Evolutionary conservation across 1,140 invertebrate species (phyloP).

Genomic region (Gerris buenoi): DNA sequence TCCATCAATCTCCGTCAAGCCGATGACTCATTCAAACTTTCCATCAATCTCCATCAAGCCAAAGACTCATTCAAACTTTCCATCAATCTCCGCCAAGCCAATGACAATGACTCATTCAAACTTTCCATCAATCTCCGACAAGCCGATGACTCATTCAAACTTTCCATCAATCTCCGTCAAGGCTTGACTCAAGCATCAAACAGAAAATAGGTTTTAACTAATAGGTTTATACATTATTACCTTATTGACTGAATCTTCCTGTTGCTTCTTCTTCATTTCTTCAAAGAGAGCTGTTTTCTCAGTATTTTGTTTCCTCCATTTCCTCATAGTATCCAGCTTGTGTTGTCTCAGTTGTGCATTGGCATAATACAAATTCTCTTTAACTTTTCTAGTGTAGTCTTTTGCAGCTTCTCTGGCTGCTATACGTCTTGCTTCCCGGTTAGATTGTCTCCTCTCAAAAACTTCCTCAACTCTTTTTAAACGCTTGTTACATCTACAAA

Average conservation of each 20-base stretch:
- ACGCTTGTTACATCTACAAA: not conserved
- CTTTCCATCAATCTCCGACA: too few species aligned
- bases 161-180: not conserved
- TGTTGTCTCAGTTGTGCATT: not conserved
- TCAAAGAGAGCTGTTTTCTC: not conserved
- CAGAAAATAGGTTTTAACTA: not conserved
- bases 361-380: not conserved
- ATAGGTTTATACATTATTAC: not conserved
- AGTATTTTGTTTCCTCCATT: not conserved
- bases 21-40: too few species aligned
- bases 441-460: not conserved
- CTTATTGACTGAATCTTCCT: not conserved
- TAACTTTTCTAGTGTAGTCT: not conserved
- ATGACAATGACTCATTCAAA: too few species aligned
- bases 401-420: not conserved
- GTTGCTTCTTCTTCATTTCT: not conserved
- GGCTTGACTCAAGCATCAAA: not conserved
- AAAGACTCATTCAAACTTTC: too few species aligned
- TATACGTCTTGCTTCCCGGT: not conserved
- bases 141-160: not conserved
- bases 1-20: too few species aligned
- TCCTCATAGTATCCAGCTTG: not conserved
- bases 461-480: constrained; percentile 1
- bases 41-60: too few species aligned
- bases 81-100: too few species aligned